Evolutionary conservation across 2,797 vertebrate genomes (phyloP).

Genomic region (Pristis pectinata): DNA sequence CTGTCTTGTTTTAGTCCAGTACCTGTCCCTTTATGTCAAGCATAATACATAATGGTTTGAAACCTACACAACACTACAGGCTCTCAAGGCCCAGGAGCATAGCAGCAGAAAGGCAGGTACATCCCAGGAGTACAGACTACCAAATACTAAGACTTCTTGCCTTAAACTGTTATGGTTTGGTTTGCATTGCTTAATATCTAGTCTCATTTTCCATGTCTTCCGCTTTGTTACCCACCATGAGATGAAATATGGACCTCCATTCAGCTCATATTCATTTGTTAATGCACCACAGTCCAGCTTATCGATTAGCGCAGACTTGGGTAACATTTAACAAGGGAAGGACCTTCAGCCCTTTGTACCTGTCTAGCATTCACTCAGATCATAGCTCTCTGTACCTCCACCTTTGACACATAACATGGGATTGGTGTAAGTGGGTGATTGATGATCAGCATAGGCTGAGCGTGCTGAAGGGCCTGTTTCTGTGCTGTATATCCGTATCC

Average conservation of each 20-base stretch:
- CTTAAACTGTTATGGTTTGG: not conserved
- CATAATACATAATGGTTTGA: not conserved
- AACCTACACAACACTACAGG: not conserved
- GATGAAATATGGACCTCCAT: not conserved
- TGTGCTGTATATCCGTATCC: too few relatives aligned
- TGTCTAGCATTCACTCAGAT: not conserved
- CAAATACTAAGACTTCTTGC: not conserved
- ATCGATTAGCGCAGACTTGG: not conserved
- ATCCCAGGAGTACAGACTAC: not conserved
- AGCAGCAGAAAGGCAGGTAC: not conserved
- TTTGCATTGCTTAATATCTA: not conserved
- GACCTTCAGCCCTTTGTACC: not conserved
- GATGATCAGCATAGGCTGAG: too few relatives aligned
- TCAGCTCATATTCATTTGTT: not conserved
- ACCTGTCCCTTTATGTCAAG: not conserved
- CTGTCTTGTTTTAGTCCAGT: not conserved
- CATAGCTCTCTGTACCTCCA: not conserved
- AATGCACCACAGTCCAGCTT: not conserved
- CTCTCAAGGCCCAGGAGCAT: not conserved
- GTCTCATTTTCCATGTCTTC: not conserved
- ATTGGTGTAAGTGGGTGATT: too few relatives aligned
- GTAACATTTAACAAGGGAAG: not conserved
- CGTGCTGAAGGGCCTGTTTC: too few relatives aligned
- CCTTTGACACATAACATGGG: not conserved
- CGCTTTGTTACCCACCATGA: not conserved